A percentile compares a stretch with the other conserved stretches of the same genome.
phyloP scores from a whole-genome alignment of 2,113 vertebrate genomes.

The Hymenochirus boettgeri region DNA sequence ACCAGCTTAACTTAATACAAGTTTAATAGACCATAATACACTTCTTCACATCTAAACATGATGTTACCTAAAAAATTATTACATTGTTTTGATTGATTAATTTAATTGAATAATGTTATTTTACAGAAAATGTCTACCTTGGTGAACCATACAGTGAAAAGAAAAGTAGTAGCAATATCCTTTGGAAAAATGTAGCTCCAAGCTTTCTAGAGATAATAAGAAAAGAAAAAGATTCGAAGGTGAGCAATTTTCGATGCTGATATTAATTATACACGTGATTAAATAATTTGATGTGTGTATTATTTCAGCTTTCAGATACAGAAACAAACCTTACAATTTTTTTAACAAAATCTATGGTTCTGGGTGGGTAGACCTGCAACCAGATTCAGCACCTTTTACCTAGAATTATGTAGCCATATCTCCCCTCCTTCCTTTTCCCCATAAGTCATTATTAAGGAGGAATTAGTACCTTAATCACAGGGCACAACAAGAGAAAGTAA shows the following conservation, averaged over 20 bases:
- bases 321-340: too few relatives aligned
- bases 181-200: constrained; percentile 11
- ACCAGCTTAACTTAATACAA: not conserved
- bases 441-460: too few relatives aligned
- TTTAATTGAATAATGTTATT: not conserved
- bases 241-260: constrained; percentile 23
- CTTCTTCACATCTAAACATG: not conserved
- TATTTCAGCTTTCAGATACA: too few relatives aligned
- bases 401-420: too few relatives aligned
- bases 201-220: not conserved
- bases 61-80: not conserved
- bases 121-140: constrained; percentile 26
- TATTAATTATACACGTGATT: too few relatives aligned
- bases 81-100: not conserved
- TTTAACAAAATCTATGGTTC: too few relatives aligned
- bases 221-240: constrained; percentile 13
- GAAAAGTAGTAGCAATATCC: not conserved
- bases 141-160: not conserved
- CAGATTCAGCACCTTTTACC: too few relatives aligned
- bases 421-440: too few relatives aligned
- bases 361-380: too few relatives aligned
- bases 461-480: too few relatives aligned
- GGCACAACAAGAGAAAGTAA: too few relatives aligned
- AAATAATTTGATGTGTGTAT: too few relatives aligned
- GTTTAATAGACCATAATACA: not conserved